Evolutionary conservation across 2,113 vertebrate species (phyloP).

Genomic region (Calonectris borealis): DNA sequence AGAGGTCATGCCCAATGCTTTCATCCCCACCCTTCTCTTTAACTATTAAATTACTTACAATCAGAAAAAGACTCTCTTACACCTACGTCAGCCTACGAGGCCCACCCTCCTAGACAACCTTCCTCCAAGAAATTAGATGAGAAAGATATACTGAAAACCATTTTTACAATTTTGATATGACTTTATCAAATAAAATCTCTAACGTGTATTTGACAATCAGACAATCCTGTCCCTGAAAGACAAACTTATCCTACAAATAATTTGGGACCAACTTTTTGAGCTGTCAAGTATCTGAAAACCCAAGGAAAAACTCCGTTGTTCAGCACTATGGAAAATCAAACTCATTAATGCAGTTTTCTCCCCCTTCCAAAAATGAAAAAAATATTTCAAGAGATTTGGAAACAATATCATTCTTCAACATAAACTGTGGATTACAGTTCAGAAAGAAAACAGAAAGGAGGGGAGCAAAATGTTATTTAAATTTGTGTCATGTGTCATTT

Average conservation of each 20-base stretch:
- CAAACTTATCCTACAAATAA: background rate
- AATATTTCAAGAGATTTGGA: background rate
- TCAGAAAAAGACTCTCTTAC: background rate
- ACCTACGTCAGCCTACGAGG: background rate
- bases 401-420: background rate
- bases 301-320: background rate
- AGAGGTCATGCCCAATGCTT: background rate
- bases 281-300: background rate
- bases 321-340: background rate
- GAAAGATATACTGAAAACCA: background rate
- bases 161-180: background rate
- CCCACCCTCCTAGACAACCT: background rate
- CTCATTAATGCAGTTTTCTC: background rate
- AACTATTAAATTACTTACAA: background rate
- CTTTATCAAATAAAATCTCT: background rate
- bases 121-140: background rate
- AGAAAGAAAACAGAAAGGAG: background rate
- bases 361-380: background rate
- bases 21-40: background rate
- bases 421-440: background rate
- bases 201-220: background rate
- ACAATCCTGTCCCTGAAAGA: background rate
- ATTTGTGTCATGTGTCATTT: slow-evolving; percentile 58
- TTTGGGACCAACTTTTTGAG: background rate
- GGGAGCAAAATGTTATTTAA: slow-evolving; percentile 26